Evolutionary conservation across 2,797 vertebrate genomes (phyloP), one percentile per base, ranked within the genome.

Genomic region (Rhynchonycteris naso): DNA sequence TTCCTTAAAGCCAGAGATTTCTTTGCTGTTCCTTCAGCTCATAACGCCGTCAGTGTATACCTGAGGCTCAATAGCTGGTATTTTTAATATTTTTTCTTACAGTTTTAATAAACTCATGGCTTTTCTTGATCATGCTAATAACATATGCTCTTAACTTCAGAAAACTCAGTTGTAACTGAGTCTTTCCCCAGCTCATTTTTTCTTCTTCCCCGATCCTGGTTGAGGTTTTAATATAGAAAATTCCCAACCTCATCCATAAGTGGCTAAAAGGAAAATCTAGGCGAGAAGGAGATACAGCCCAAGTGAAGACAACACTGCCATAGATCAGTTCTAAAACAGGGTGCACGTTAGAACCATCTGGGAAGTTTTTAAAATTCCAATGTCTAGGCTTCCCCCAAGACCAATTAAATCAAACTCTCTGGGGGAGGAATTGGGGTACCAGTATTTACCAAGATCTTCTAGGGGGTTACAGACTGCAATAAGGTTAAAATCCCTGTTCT

Each of bases 161-260:
- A 95, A 96, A 95, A 90, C 19, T 76, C 56, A 16, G 43, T 88
- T 88, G 91, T 72, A 80, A 87, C 2, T 13, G 69, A 90, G 81
- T 90, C 54, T 92, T 76, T 56, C 22, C 30, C 61, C n/a, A 50
- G 47, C 16, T 75, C 86, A 33, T 83, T 59, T 65, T 75, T 84
- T 82, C 72, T 66, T 24, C 83, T 92, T 54, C 93, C 43, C 66
- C 11, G 43, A 82, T n/a, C 35, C 59, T n/a, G 4, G 58, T 30
- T 54, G 30, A 66, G 3, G 43, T 84, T 61, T 96, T 74, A 85
- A 66, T 16, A 89, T 0, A 71, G 47, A 86, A 88, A 56, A 84
- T 88, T 74, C 66, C 78, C 74, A 80, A 58, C 16, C 52, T 58
- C 69, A 65, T 69, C 26, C 22, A 9, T 43, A 61, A 66, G 78